A percentile compares a stretch with the other conserved stretches of the same genome.
These are phyloP conservation scores for Xiphophorus couchianus DNA, from an alignment of 2,113 vertebrate species.

Conservation along the genomic window DNA sequence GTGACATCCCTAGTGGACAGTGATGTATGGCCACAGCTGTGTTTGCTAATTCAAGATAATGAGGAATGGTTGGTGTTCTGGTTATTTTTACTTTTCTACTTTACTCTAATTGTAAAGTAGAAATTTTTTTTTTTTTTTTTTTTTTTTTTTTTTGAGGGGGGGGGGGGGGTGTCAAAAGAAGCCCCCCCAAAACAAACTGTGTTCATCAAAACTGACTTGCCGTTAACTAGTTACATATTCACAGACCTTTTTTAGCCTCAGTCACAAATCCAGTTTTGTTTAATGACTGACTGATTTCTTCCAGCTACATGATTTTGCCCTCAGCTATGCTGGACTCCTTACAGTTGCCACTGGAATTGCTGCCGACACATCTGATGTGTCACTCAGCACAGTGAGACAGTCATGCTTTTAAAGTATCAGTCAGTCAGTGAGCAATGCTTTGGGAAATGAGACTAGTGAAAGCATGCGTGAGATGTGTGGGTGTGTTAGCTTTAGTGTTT, in stretches of 20 bases:
- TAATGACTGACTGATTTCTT: slow-evolving; percentile 34
- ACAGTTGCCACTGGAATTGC: slow-evolving; percentile 47
- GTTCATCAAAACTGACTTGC: not conserved
- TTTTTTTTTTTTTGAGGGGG: too few relatives aligned
- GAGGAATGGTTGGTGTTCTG: slow-evolving; percentile 26
- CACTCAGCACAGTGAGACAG: slow-evolving; percentile 41
- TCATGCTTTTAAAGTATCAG: slow-evolving; percentile 42
- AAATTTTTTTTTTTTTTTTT: too few relatives aligned
- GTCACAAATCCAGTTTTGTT: slow-evolving; percentile 26
- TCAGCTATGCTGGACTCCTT: slow-evolving; percentile 32
- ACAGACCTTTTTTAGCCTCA: not conserved
- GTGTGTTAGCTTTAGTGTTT: slow-evolving; percentile 70
- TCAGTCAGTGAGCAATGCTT: slow-evolving; percentile 52
- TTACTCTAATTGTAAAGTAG: slow-evolving; percentile 7
- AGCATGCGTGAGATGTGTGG: slow-evolving; percentile 76
- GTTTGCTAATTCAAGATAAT: slow-evolving; percentile 36
- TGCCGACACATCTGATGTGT: slow-evolving; percentile 61
- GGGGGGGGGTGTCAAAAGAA: too few relatives aligned
- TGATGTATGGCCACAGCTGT: slow-evolving; percentile 50
- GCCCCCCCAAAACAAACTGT: not conserved
- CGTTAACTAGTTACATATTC: slow-evolving; percentile 11
- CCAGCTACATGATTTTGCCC: slow-evolving; percentile 35
- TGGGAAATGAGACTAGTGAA: slow-evolving; percentile 73
- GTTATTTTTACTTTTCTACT: slow-evolving; percentile 49
- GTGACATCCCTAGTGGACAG: slow-evolving; percentile 14